phyloP scores from a whole-genome alignment of 1,140 invertebrate species.

The Papilio polytes region DNA sequence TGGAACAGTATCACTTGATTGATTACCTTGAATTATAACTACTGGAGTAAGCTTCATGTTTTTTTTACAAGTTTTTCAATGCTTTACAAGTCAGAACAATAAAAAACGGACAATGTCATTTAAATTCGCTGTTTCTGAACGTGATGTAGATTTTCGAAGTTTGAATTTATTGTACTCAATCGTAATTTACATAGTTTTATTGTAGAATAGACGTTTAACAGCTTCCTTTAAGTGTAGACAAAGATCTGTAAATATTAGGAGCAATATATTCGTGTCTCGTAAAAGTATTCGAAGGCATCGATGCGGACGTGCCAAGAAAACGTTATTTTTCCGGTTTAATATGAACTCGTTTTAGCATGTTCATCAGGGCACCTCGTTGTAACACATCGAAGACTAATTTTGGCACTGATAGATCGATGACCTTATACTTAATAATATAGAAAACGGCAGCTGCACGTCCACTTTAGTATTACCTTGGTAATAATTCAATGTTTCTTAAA shows the following conservation, averaged over 20 bases:
- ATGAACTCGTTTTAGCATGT: conserved; percentile 60
- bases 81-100: not conserved
- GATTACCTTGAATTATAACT: conserved; percentile 7
- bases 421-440: conserved; percentile 21
- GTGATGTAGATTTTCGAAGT: not conserved
- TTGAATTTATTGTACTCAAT: not conserved
- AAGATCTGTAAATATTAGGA: not conserved
- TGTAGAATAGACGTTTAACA: not conserved
- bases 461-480: conserved; percentile 9
- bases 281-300: conserved; percentile 53
- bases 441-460: conserved; percentile 13
- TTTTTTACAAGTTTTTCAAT: not conserved
- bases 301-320: conserved; percentile 69
- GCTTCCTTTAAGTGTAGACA: conserved; percentile 8
- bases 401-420: conserved; percentile 37
- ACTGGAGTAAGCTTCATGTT: not conserved
- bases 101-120: conserved; percentile 11
- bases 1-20: not conserved
- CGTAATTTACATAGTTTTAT: conserved; percentile 14
- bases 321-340: conserved; percentile 76
- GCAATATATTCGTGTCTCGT: conserved; percentile 55
- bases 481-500: conserved; percentile 19
- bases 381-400: conserved; percentile 42
- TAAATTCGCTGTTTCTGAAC: not conserved
- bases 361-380: conserved; percentile 58